A percentile compares a stretch with the other conserved stretches of the same genome.
Conservation (phyloP, 2,797 vertebrate species). For the Squalus acanthias region DNA sequence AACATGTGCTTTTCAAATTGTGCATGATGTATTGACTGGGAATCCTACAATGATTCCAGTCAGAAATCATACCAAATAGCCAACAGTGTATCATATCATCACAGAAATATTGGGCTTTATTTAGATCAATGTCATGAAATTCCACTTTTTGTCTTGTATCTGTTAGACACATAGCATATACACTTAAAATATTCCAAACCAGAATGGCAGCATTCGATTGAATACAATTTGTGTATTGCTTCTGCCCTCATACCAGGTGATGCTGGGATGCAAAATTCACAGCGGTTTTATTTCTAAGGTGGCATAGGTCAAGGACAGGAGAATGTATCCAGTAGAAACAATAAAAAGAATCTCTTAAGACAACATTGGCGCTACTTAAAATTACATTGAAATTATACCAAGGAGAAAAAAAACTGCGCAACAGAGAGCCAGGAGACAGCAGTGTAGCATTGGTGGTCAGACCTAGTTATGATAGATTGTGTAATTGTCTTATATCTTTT, state of each 20-base stretch:
- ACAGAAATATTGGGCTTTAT: neutral
- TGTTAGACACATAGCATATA: neutral
- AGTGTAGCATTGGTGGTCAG: neutral
- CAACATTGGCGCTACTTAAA: neutral
- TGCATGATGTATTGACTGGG: neutral
- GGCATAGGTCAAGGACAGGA: neutral
- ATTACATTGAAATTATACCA: neutral
- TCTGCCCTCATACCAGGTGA: neutral
- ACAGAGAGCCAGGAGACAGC: neutral
- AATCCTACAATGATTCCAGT: neutral
- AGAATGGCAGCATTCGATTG: neutral
- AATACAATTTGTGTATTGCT: neutral
- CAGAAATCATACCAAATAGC: neutral
- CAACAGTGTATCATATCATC: neutral
- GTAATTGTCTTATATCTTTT: neutral
- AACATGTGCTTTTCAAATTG: neutral
- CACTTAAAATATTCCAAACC: neutral
- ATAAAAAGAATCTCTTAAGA: neutral
- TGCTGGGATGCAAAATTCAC: conserved; percentile 15
- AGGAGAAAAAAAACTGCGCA: neutral
- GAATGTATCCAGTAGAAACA: neutral
- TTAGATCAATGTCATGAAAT: neutral
- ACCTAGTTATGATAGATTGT: neutral
- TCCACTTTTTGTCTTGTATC: neutral
- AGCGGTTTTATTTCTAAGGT: conserved; percentile 13